Conservation (phyloP, 2,888 invertebrate genomes). For the Cryptocephalus moraei region DNA sequence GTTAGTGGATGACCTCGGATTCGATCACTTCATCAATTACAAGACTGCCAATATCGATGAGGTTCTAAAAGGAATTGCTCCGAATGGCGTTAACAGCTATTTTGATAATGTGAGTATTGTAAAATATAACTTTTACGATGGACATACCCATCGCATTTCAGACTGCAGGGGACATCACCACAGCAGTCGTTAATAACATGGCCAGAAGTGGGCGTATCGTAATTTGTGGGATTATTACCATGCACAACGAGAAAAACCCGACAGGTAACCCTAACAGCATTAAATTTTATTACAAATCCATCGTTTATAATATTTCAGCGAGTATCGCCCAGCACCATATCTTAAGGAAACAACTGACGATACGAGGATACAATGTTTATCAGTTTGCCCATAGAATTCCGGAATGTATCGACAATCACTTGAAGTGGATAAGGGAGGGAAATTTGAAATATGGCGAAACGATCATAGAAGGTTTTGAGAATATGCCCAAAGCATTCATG, state of each 20-base stretch:
- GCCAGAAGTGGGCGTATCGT: slow-evolving; percentile 53
- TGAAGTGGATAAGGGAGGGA: slow-evolving; percentile 54
- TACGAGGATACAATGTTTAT: slow-evolving; percentile 23
- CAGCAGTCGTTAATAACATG: slow-evolving; percentile 52
- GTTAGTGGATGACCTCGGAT: slow-evolving; percentile 51
- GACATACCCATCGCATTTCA: slow-evolving; percentile 1
- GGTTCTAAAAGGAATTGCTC: slow-evolving; percentile 48
- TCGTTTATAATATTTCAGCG: slow-evolving; percentile 11
- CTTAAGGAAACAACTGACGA: slow-evolving; percentile 19
- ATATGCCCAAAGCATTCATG: slow-evolving; percentile 23
- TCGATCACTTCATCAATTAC: slow-evolving; percentile 61
- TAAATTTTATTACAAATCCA: no score
- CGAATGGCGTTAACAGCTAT: slow-evolving; percentile 61
- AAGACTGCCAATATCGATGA: slow-evolving; percentile 46
- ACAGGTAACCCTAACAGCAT: neutral
- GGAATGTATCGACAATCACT: slow-evolving; percentile 54
- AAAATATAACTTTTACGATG: no score
- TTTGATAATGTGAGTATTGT: slow-evolving; percentile 57
- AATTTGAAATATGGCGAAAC: slow-evolving; percentile 62
- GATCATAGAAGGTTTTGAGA: slow-evolving; percentile 51
- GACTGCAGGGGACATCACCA: slow-evolving; percentile 62
- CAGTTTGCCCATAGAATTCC: slow-evolving; percentile 41
- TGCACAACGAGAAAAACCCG: neutral
- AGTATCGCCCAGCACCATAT: slow-evolving; percentile 14
- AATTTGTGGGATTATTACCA: slow-evolving; percentile 60